Base-by-base conservation (phyloP, 2,797 vertebrate genomes). In the Pteropus rufus region DNA sequence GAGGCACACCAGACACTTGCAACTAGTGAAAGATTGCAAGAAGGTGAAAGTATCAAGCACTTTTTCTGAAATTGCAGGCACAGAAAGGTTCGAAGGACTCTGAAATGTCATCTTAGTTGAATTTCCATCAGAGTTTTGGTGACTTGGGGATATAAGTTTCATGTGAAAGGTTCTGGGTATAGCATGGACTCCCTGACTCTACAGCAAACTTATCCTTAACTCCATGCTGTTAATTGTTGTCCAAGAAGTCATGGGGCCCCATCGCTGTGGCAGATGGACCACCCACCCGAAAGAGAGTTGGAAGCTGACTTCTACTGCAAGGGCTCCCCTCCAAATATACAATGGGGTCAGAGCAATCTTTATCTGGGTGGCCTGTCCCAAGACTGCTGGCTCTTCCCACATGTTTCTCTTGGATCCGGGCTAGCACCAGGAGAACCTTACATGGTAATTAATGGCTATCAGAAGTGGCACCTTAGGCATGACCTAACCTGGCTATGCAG, bases 241-340 rank as follows among this genome's bases (percentile, higher is more conserved):
- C 7, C 2, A 15, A 15, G 7, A 3, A 76, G n/a, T 24, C 11
- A 3, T 8, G 49, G 26, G 18, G 14, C 10, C 10, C 67, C 12
- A 11, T 26, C 6, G 0, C 26, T 36, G 1, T 21, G 9, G 15
- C 23, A 54, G 31, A 4, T 26, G 3, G 81, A 14, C 2, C 29
- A 21, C n/a, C 21, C 24, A 26, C 10, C 4, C 24, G 2, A 41
- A 81, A 54, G 36, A 81, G 70, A 94, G 36, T 85, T 0, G 19
- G 34, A 94, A 62, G 10, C 10, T 41, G 14, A 52, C 29, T 77
- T 65, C 21, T 41, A 24, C 16, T 10, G 11, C 11, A 52, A 67
- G 26, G 24, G 1, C 1, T 52, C 7, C 9, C 3, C 10, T n/a
- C 0, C 19, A 49, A 39, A 82, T 4, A 19, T 14, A 29, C 24